Percentiles rank a stretch among this genome's conserved stretches.
These are phyloP conservation scores for Elachura formosa DNA, from an alignment of 2,113 vertebrate genomes.

Conservation along the genomic window DNA sequence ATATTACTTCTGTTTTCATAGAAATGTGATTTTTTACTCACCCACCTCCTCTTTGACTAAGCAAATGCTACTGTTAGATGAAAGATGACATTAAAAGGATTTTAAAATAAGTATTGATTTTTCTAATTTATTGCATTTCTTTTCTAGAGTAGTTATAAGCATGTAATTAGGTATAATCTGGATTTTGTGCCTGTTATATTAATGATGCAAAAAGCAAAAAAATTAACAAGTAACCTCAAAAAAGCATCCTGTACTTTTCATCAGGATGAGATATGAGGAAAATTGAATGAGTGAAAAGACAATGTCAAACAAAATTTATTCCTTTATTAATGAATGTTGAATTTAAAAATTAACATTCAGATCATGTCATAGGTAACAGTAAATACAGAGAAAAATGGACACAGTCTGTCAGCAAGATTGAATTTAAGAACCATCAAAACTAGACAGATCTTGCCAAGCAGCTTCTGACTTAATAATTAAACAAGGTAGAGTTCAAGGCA, in stretches of 20 bases:
- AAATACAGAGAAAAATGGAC: constrained; percentile 76
- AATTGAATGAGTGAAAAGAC: constrained; percentile 24
- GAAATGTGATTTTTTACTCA: not conserved
- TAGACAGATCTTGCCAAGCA: constrained; percentile 74
- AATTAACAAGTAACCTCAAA: not conserved
- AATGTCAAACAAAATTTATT: constrained; percentile 47
- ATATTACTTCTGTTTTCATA: not conserved
- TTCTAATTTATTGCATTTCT: not conserved
- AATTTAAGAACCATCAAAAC: constrained; percentile 86
- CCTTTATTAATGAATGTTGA: constrained; percentile 70
- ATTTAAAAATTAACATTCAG: constrained; percentile 77
- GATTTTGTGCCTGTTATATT: not conserved
- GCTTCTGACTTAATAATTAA: constrained; percentile 88
- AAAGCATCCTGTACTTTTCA: constrained; percentile 14
- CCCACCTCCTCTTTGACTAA: not conserved
- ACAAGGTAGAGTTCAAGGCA: constrained; percentile 81
- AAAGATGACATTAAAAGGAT: not conserved
- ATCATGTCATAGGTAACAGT: constrained; percentile 68
- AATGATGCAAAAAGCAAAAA: not conserved
- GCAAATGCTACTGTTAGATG: not conserved
- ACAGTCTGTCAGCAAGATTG: constrained; percentile 83
- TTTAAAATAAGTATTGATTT: not conserved
- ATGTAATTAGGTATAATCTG: not conserved
- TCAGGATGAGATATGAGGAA: not conserved
- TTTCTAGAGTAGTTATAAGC: not conserved